Evolutionary conservation across 64 coral and sea anemone genomes (phyloP), one percentile per base, ranked within the genome.

Genomic region (Montipora efflorescens): DNA sequence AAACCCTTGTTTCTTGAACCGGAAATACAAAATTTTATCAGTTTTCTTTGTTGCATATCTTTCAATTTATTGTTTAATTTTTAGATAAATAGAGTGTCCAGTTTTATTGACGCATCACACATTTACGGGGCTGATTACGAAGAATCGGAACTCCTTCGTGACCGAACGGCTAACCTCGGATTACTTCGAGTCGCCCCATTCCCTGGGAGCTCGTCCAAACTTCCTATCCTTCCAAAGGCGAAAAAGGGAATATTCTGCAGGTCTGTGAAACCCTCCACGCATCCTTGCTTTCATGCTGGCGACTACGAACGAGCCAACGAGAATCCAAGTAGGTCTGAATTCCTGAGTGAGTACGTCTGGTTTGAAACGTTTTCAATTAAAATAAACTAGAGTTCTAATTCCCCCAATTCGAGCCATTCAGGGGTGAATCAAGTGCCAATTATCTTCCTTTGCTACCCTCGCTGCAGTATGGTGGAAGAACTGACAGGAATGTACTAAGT

Each of bases 71-170:
- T 64, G 8, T 15, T 64, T 64, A 64, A 12, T 18, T 64, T 48
- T 3, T 79, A 92, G 52, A 9, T 92, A 1, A 92, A 92, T 22
- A 46, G 11, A 4, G 80, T 92, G 25, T 74, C 69, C 49, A 52
- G 79, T 36, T 84, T 76, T 6, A 84, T 92, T 47, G 90, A 92
- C 70, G 90, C 48, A 16, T 92, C 90, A 7, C 90, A 92, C 3
- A 48, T 92, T 14, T 92, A 92, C 23, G 90, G 90, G 18, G 50
- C 74, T 3, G 44, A 62, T 61, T 4, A 8, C 0, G 43, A 76
- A 13, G 71, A 83, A 62, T 51, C 59, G 4, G 25, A 62, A 19
- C 79, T 14, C 23, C 67, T 75, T 18, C 22, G 69, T 3, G 80
- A 92, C 59, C 52, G 70, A 22, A 48, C 12, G 19, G 49, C 70